Evolutionary conservation across 2,888 invertebrate genomes (phyloP), one percentile per base, ranked within the genome.

Genomic region (Aspidiotus rigidus): DNA sequence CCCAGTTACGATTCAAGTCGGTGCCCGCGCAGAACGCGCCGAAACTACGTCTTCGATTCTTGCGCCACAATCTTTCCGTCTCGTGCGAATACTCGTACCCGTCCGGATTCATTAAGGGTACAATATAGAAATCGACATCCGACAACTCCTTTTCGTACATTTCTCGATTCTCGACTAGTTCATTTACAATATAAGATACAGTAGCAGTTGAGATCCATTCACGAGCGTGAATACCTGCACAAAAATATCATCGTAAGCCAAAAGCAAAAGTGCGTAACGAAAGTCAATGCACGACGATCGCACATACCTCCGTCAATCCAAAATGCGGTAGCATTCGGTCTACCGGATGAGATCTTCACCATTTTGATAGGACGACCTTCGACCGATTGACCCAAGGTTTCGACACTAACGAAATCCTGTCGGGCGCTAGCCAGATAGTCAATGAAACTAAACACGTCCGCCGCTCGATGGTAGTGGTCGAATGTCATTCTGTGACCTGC

Each of bases 191-290:
- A 77, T 84, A 91, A 0, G 90, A 87, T 3, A 88, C 89, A 0
- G 86, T 83, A 0, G 91, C 88, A 0, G 88, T 86, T 57, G 88
- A 86, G 74, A 92, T 89, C 91, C 91, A 96, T 80, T 96, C 96
- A 28, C 95, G 83, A 0, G 92, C 89, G 75, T 93, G 93, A 73
- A 92, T 91, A 17, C 90, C 87, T 75, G 71, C n/a, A 56, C 11
- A 56, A n/a, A 56, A 56, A 56, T 16, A n/a, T 16, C 1, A 56
- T 16, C n/a, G n/a, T 53, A 11, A 15, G 11, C 53, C 1, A 53
- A 53, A 11, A 15, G 11, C 53, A 53, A 53, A 53, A n/a, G 5
- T 53, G 1, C n/a, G 2, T 15, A 64, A 42, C n/a, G 15, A 66
- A 6, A 57, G 28, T 5, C 28, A 28, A 28, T 28, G 28, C 28